phyloP scores from a whole-genome alignment of 1,140 invertebrate genomes.

The Stegodyphus mimosarum region DNA sequence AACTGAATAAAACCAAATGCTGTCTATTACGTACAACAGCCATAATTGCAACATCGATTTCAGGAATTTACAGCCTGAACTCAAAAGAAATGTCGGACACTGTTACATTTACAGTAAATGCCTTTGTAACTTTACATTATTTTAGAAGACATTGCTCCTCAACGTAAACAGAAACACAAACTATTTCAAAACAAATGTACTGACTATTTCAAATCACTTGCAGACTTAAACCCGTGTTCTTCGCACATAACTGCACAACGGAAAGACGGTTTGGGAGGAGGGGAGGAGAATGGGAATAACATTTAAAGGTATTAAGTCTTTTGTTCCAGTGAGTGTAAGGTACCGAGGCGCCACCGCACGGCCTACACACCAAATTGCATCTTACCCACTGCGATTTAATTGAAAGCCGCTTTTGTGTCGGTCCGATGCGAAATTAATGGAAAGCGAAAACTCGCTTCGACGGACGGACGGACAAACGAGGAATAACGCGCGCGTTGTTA shows the following conservation, averaged over 20 bases:
- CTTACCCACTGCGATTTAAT: conserved; percentile 54
- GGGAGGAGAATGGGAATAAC: not conserved
- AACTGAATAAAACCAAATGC: too few species aligned
- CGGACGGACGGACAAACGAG: conserved; percentile 42
- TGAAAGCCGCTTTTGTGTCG: conserved; percentile 54
- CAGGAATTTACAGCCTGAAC: too few species aligned
- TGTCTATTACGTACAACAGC: too few species aligned
- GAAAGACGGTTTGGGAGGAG: not conserved
- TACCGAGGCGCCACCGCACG: not conserved
- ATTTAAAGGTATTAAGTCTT: conserved; percentile 55
- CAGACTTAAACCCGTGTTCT: not conserved
- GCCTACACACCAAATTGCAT: not conserved
- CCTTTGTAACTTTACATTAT: too few species aligned
- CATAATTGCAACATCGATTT: too few species aligned
- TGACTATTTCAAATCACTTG: not conserved
- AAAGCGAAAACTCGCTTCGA: conserved; percentile 33
- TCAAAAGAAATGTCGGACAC: too few species aligned
- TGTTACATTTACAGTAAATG: too few species aligned
- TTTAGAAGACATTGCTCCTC: too few species aligned
- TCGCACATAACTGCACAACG: not conserved
- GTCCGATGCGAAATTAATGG: conserved; percentile 59
- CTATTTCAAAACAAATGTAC: not conserved
- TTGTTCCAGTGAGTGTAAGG: conserved; percentile 16
- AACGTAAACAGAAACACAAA: not conserved
- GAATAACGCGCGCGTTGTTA: not conserved